These are phyloP conservation scores for Coenobita brevimanus DNA, from an alignment of 1,140 invertebrate species.

Conservation along the genomic window DNA sequence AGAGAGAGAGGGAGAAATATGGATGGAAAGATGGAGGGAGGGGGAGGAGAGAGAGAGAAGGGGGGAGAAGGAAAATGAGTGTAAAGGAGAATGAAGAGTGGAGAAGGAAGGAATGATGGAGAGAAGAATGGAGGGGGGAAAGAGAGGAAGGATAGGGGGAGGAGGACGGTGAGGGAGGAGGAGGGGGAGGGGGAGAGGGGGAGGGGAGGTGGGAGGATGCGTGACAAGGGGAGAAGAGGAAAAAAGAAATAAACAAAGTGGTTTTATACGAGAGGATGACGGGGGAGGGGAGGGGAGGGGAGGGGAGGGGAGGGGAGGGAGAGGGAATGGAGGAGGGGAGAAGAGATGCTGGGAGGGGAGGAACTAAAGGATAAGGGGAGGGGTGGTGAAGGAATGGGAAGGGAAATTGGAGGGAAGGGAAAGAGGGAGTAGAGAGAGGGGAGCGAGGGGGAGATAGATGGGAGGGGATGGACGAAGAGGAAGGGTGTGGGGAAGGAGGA, in stretches of 20 bases:
- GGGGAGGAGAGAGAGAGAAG: too few relatives aligned
- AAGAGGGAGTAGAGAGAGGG: too few relatives aligned
- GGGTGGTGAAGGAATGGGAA: background rate
- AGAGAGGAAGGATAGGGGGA: too few relatives aligned
- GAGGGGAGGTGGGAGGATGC: background rate
- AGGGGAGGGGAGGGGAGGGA: background rate
- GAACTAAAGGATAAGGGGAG: background rate
- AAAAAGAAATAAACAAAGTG: background rate
- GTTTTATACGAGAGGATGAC: background rate
- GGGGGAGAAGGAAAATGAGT: background rate
- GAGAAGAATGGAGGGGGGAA: too few relatives aligned
- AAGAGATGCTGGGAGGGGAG: background rate
- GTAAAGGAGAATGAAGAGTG: too few relatives aligned
- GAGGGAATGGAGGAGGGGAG: slow-evolving; percentile 2
- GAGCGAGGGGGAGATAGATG: background rate
- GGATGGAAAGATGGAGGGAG: too few relatives aligned
- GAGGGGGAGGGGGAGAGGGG: background rate
- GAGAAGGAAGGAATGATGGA: too few relatives aligned
- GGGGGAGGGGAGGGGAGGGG: background rate
- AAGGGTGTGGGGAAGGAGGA: background rate
- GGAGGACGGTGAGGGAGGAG: background rate
- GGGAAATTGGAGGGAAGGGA: background rate
- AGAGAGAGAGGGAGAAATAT: too few relatives aligned
- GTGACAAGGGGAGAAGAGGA: background rate
- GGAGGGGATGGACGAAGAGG: background rate